Evolutionary conservation across 2,888 invertebrate genomes (phyloP).

Genomic region (Epinotia brunnichana): DNA sequence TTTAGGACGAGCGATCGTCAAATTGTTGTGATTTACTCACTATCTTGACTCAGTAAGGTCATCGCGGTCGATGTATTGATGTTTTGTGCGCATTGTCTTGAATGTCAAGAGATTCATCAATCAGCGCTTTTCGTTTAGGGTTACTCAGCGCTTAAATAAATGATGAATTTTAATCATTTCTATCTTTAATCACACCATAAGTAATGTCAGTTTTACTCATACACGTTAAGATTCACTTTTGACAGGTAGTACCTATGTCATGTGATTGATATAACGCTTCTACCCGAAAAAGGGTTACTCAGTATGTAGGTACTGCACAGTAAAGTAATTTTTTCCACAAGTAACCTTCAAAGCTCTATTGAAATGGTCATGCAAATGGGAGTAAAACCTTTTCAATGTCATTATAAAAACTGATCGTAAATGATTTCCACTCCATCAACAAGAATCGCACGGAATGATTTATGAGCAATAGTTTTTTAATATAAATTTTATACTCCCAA

Average conservation of each 20-base stretch:
- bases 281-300: no score
- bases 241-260: no score
- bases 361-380: no score
- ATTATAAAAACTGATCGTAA: not conserved
- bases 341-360: no score
- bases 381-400: not conserved
- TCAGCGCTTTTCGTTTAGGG: conserved; percentile 66
- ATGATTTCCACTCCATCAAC: not conserved
- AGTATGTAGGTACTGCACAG: no score
- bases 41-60: conserved; percentile 63
- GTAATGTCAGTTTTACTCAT: no score
- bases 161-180: no score
- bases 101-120: conserved; percentile 72
- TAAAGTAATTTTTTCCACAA: no score
- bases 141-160: conserved; percentile 37
- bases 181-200: no score
- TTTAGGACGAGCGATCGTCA: conserved; percentile 63
- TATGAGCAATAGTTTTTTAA: not conserved
- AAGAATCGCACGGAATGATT: not conserved
- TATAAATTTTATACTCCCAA: no score
- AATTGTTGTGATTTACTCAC: conserved; percentile 70
- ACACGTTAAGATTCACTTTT: no score
- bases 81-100: conserved; percentile 70
- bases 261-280: no score
- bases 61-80: conserved; percentile 63